Conservation (phyloP, 2,888 invertebrate genomes). For the Buathra laborator region DNA sequence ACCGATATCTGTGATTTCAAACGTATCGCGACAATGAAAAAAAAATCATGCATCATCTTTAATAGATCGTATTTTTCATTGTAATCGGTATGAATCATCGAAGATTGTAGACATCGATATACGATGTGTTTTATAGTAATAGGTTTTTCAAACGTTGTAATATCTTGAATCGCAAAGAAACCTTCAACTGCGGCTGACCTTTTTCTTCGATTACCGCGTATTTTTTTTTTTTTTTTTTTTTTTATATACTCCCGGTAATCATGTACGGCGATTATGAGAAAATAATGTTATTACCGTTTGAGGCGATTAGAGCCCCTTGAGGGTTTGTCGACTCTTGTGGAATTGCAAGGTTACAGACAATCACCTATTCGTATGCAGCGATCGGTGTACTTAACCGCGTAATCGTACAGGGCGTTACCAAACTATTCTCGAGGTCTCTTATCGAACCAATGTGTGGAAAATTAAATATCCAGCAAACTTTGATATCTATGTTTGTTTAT, state of each 20-base stretch:
- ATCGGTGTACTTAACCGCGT: neutral
- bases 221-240: neutral
- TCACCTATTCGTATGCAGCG: slow-evolving; percentile 27
- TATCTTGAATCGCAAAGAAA: slow-evolving; percentile 2
- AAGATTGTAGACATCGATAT: neutral
- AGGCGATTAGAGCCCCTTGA: slow-evolving; percentile 18
- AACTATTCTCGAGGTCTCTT: neutral
- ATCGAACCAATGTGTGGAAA: neutral
- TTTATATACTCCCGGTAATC: slow-evolving; percentile 30
- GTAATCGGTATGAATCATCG: neutral
- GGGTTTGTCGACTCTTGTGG: slow-evolving; percentile 46
- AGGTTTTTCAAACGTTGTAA: slow-evolving; percentile 5
- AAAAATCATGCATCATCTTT: neutral
- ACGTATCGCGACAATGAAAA: slow-evolving; percentile 5
- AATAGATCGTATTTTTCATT: neutral
- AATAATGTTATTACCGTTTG: slow-evolving; percentile 42
- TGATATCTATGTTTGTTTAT: neutral
- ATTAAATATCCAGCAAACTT: neutral
- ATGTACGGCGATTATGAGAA: slow-evolving; percentile 58
- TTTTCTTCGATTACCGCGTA: slow-evolving; percentile 23
- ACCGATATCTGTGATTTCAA: neutral
- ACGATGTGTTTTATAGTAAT: neutral
- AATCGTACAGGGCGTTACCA: neutral
- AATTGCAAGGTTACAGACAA: slow-evolving; percentile 64
- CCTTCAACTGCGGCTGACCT: slow-evolving; percentile 54